phyloP scores from a whole-genome alignment of 1,140 invertebrate genomes.

The Tetramorium alpestre region DNA sequence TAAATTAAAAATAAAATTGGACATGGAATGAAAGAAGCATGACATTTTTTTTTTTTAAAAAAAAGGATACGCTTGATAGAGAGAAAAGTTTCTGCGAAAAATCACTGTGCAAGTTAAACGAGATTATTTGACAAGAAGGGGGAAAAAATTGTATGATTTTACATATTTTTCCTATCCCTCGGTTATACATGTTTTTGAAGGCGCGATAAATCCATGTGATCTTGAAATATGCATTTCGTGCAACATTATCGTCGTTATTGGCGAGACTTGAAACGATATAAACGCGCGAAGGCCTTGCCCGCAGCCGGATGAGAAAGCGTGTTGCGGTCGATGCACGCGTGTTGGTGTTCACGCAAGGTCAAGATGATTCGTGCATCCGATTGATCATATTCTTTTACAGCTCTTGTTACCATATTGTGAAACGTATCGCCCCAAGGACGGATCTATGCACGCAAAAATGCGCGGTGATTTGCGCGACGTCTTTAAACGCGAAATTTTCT shows the following conservation, averaged over 20 bases:
- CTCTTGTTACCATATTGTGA: conserved; percentile 36
- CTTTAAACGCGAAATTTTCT: conserved; percentile 22
- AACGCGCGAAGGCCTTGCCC: conserved; percentile 39
- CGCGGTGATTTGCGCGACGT: conserved; percentile 1
- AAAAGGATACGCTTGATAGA: background rate
- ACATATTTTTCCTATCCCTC: background rate
- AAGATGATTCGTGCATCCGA: conserved; percentile 61
- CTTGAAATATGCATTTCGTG: background rate
- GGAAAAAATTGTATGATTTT: background rate
- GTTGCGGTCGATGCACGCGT: conserved; percentile 24
- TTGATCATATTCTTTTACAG: conserved; percentile 63
- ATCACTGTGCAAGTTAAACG: background rate
- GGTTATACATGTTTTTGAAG: background rate
- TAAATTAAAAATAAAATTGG: conserved; percentile 12
- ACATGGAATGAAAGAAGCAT: background rate
- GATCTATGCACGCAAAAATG: background rate
- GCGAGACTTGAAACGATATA: conserved; percentile 38
- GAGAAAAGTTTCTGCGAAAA: background rate
- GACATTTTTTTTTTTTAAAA: background rate
- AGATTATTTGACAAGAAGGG: background rate
- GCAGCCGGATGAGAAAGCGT: conserved; percentile 44
- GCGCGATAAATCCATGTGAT: background rate
- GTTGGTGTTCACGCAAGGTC: conserved; percentile 47
- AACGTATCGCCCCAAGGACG: conserved; percentile 8
- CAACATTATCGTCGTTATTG: conserved; percentile 39